Evolutionary conservation across 2,113 vertebrate genomes (phyloP), one percentile per base, ranked within the genome.

Genomic region (Cryptomyrus ogoouensis): DNA sequence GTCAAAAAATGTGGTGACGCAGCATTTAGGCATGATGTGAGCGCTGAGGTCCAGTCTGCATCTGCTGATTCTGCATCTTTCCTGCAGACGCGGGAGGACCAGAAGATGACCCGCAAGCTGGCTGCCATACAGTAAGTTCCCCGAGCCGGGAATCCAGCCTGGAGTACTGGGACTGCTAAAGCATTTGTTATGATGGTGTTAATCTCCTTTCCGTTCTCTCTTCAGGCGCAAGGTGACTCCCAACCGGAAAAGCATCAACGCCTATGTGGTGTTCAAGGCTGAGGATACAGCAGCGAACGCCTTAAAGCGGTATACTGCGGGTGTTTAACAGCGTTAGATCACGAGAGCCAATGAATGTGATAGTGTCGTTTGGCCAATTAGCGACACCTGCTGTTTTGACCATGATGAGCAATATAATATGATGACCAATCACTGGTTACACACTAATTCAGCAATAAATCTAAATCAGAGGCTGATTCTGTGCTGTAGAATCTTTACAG

Each of bases 221-320:
- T 50, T 0, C 92, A 99, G 98, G 90, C 97, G 95, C 27, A 96
- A 97, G 93, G 46, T 97, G 87, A 97, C 99, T 90, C 97, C 98
- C 0, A 96, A 97, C 66, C 95, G 93, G 21, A 97, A 97, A 87
- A 98, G 95, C 15, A 27, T 99, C 24, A 99, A 99, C 5, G 98
- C 98, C 10, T 99, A 99, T 0, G 90, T 99, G 1, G 97, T 99
- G n/a, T 99, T 99, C 91, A 96, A 96, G 83, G 95, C 97, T 0
- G 94, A 97, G 50, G 91, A 92, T 0, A 94, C 93, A 1, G 98
- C 96, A 1, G 0, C 70, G 7, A 95, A 91, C 31, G 98, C 98
- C 2, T 52, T 99, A 58, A 92, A 95, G 52, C 96, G 96, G 98
- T 42, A 42, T 4, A 42, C 42, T 42, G 42, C 42, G 35, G 35